Conservation (phyloP, 2,113 vertebrate species). For the Sus scrofa region DNA sequence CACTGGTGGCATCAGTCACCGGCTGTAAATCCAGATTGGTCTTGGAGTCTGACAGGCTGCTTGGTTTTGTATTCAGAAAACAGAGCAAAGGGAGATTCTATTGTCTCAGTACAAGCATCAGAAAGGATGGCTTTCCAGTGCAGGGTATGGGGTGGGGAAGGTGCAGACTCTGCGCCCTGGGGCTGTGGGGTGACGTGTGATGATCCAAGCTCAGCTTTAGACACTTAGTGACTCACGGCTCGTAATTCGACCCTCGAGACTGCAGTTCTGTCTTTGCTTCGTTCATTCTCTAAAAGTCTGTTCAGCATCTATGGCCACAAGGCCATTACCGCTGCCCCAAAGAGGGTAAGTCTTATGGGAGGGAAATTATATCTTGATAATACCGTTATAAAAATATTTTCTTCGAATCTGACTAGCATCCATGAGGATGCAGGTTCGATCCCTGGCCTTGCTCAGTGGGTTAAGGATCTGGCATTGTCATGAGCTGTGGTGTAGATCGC, state of each 20-base stretch:
- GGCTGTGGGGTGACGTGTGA: neutral
- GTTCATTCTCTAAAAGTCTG: neutral
- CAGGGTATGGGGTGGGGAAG: accelerated
- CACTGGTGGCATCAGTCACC: neutral
- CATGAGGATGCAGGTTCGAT: too few species aligned
- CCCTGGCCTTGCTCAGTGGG: too few species aligned
- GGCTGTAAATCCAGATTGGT: neutral
- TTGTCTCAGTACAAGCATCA: neutral
- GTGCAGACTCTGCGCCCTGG: accelerated
- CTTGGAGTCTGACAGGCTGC: neutral
- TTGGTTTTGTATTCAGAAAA: neutral
- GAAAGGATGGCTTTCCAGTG: neutral
- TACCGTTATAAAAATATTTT: neutral
- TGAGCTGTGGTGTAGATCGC: too few species aligned
- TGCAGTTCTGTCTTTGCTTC: neutral
- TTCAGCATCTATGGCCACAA: neutral
- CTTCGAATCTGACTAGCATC: too few species aligned
- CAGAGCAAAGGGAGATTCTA: neutral
- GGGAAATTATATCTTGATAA: neutral
- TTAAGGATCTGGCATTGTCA: too few species aligned
- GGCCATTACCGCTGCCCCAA: neutral
- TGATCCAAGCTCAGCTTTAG: neutral
- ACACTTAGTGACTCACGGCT: too few species aligned
- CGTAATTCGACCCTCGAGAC: neutral
- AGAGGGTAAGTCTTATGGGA: neutral